Evolutionary conservation across 2,888 invertebrate genomes (phyloP), one percentile per base, ranked within the genome.

Genomic region (Apotomis turbidana): DNA sequence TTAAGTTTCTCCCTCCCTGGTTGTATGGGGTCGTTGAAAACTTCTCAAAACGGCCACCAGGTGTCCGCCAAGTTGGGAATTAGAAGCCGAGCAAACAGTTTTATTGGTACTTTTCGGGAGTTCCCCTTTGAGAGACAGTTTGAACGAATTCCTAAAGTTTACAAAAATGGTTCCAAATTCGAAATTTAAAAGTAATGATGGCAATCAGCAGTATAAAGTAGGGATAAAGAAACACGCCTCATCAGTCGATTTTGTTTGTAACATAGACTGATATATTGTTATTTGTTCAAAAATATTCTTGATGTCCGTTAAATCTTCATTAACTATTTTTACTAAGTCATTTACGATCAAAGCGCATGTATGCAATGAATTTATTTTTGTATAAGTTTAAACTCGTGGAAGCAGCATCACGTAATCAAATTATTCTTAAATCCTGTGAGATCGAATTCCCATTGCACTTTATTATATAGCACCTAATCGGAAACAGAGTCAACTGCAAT

Each of bases 41-140:
- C 81, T 86, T 83, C 78, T 77, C 78, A 76, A 79, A 83, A 85
- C 80, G 81, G 82, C 81, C 80, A 81, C 80, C 87, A 88, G 88
- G 88, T 88, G 88, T 85, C 85, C 83, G 77, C 70, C 77, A 74
- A 76, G 67, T 75, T 76, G 73, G 73, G 83, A 85, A 87, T 87
- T 86, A 86, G 81, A 55, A 52, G 12, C 52, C 64, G 62, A 57
- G 63, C 60, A 71, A 71, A 68, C 71, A 68, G 61, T 71, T 68
- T 71, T 71, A 67, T 68, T 57, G 61, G 62, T 41, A 51, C 67
- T 71, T 55, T 57, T 55, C 41, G n/a, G 27, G 61, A 68, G 36
- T 71, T 68, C 51, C 46, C 54, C 61, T 38, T 55, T 41, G 61
- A 52, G n/a, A 41, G 71, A 51, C 62, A 61, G 51, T 67, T 58